Base-by-base conservation (phyloP, 2,888 invertebrate genomes). In the Melieria crassipennis region DNA sequence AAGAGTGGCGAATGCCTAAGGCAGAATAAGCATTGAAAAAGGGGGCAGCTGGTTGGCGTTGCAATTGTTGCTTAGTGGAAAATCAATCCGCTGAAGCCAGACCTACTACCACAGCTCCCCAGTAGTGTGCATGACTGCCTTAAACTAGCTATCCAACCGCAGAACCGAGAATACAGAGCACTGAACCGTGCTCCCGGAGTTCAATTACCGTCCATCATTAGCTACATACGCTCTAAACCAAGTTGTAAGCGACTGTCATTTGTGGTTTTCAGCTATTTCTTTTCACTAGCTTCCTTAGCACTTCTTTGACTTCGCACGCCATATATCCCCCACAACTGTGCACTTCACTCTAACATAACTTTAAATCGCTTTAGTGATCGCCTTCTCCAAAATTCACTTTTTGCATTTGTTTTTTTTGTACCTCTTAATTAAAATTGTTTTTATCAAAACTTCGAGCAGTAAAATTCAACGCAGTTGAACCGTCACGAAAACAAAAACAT, bases 81-180 rank as follows among this genome's bases (percentile, higher is more conserved):
- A 69, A 69, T 69, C 56, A 56, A 69, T 63, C 57, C 48, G 48
- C 13, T 46, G 16, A 55, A 58, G 30, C 45, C 45, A 13, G n/a
- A 65, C 4, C 52, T 43, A 55, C 13, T 42, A 11, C 13, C n/a
- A 55, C 9, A 10, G 43, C n/a, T 52, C 13, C 43, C 4, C 42
- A 13, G 3, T 30, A 30, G 30, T 30, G 30, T 30, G 30, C 30
- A 30, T 30, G 30, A 30, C 30, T 30, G 30, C 30, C 30, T 30
- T 30, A 30, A 30, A 30, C 30, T 30, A 30, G 30, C 30, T 30
- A 30, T 30, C 30, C 30, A 52, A 6, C 52, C 11, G 10, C 52
- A 9, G 13, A 7, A 13, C 52, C 52, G 13, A 52, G 52, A 50
- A 52, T 13, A 52, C 10, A 52, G 52, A 60, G 60, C 52, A 67